Evolutionary conservation across 2,113 vertebrate genomes (phyloP).

Genomic region (Tychaedon coryphoeus): DNA sequence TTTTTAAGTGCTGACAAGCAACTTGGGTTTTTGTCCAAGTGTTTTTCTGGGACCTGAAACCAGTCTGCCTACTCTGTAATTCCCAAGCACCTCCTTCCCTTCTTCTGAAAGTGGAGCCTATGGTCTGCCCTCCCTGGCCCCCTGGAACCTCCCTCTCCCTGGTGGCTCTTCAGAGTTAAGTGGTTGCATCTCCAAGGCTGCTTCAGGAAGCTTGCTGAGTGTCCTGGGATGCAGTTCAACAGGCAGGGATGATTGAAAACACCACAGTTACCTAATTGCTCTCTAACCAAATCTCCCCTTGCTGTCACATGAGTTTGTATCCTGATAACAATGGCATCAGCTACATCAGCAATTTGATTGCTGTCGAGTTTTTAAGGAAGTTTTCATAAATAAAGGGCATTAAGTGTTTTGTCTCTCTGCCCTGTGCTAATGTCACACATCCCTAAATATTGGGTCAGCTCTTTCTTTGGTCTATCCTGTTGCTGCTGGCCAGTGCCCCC

Average conservation of each 20-base stretch:
- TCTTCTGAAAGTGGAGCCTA: neutral
- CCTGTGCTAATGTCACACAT: neutral
- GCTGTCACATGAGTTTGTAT: fast-evolving
- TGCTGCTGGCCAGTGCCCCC: neutral
- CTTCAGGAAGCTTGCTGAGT: conserved; percentile 27
- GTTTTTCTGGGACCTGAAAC: conserved; percentile 36
- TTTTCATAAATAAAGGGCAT: neutral
- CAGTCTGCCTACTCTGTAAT: neutral
- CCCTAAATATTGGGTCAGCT: neutral
- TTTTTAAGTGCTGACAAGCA: conserved; percentile 57
- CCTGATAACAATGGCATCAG: neutral
- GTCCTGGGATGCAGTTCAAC: conserved; percentile 43
- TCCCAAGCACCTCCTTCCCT: neutral
- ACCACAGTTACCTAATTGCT: conserved; percentile 5
- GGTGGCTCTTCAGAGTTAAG: neutral
- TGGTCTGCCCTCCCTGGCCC: neutral
- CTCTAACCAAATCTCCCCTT: neutral
- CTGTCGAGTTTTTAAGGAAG: neutral
- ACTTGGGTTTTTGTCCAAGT: conserved; percentile 41
- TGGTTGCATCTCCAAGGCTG: neutral
- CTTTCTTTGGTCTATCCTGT: neutral
- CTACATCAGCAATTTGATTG: neutral
- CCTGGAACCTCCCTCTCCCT: conserved; percentile 11
- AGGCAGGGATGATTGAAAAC: conserved; percentile 22
- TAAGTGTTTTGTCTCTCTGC: neutral